Evolutionary conservation across 2,888 invertebrate species (phyloP).

Genomic region (Eristalinus aeneus): DNA sequence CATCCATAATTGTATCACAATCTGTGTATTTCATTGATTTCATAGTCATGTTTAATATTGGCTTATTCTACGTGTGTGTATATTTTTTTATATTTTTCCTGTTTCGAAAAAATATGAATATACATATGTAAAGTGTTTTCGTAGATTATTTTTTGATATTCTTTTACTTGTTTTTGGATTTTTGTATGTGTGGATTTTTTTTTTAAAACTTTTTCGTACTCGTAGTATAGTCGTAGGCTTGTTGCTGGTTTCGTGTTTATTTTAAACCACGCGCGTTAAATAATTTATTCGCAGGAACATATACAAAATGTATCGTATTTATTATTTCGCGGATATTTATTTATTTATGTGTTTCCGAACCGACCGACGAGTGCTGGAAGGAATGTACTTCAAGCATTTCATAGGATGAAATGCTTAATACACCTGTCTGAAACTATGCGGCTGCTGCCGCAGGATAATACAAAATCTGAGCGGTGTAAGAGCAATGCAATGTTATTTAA

Average conservation of each 20-base stretch:
- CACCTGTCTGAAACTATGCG: slow-evolving; percentile 28
- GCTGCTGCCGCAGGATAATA: background rate
- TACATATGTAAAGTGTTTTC: slow-evolving; percentile 22
- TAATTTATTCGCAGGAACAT: slow-evolving; percentile 59
- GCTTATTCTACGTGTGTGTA: slow-evolving; percentile 12
- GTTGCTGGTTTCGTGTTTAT: slow-evolving; percentile 38
- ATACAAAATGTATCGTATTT: slow-evolving; percentile 16
- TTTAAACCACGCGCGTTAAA: slow-evolving; percentile 59
- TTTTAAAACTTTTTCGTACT: slow-evolving; percentile 38
- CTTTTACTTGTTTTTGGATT: background rate
- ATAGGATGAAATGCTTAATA: slow-evolving; percentile 41
- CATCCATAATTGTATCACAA: slow-evolving; percentile 82
- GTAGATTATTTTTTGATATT: background rate
- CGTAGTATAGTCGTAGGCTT: slow-evolving; percentile 27
- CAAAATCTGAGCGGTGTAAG: background rate
- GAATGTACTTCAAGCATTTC: slow-evolving; percentile 57
- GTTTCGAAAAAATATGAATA: slow-evolving; percentile 32
- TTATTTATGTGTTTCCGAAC: slow-evolving; percentile 35
- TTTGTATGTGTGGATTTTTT: no score
- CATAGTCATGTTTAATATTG: slow-evolving; percentile 79
- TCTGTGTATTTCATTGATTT: slow-evolving; percentile 81
- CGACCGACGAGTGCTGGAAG: slow-evolving; percentile 37
- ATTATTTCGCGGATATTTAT: background rate
- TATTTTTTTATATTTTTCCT: slow-evolving; percentile 54
- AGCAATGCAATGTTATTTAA: background rate